Evolutionary conservation across 2,797 vertebrate genomes (phyloP), one percentile per base, ranked within the genome.

Genomic region (Heterohyrax brucei): DNA sequence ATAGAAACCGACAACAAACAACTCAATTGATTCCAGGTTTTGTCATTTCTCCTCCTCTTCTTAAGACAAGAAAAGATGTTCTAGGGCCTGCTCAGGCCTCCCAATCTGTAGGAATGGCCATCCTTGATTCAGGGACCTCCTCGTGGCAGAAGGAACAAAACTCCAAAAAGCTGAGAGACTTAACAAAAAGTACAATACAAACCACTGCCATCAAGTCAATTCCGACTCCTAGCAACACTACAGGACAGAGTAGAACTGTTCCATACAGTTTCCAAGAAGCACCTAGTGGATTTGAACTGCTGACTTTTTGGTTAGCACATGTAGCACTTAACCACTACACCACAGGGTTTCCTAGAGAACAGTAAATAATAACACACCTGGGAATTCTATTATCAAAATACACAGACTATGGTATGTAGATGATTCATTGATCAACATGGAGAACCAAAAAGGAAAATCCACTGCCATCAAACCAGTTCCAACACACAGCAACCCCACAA

Each of bases 1-100:
- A 70, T 0, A 64, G 81, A 89, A 72, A 94, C 66, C 79, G 91
- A 96, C 28, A 96, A 94, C 87, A 94, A 96, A 62, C 18, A 93
- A 88, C 26, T 82, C 24, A 94, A 82, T 61, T 86, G 68, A 94
- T 82, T 85, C 39, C 39, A 73, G 28, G 50, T 28, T 70, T 18
- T 75, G 44, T 18, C 76, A 61, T 75, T 94, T 95, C 21, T 94
- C 48, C 46, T 94, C 21, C 16, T 87, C 59, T 90, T 50, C 70
- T 85, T 90, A 76, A 82, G 75, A 75, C 4, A 24, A n/a, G 62
- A 70, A 48, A 97, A 81, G 84, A 28, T 53, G 12, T 39, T 94
- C 56, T 19, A 73, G 79, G 70, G 14, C 12, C 18, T 76, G 22
- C 28, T 89, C 18, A 28, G 22, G 5, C 13, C 28, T 92, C 56